A percentile compares a stretch with the other conserved stretches of the same genome.
These are phyloP conservation scores for Metallyticus violacea DNA, from an alignment of 2,888 invertebrate species.

Conservation along the genomic window DNA sequence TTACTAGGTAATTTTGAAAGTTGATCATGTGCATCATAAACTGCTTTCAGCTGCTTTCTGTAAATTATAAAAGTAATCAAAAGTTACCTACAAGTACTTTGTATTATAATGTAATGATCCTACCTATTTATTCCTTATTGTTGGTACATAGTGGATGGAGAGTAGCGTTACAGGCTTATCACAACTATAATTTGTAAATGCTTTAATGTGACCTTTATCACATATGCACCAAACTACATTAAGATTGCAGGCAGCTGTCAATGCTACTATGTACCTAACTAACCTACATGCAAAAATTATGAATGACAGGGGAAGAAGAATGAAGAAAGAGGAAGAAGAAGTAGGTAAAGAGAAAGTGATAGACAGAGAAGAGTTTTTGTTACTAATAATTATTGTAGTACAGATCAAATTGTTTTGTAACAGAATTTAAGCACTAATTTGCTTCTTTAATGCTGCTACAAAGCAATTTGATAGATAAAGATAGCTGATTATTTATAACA, in stretches of 20 bases:
- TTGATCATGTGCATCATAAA: neutral
- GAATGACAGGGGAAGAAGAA: neutral
- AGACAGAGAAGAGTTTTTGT: neutral
- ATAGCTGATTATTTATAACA: neutral
- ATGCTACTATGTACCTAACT: neutral
- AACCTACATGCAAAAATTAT: neutral
- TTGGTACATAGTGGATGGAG: neutral
- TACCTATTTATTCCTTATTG: neutral
- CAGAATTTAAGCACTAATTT: neutral
- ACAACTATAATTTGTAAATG: neutral
- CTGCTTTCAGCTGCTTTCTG: neutral
- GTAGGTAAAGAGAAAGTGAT: conserved; percentile 1
- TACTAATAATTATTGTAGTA: neutral
- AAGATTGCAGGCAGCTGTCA: neutral
- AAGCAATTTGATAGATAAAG: neutral
- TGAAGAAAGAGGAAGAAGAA: neutral
- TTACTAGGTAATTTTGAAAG: neutral
- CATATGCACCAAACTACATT: neutral
- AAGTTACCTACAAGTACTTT: neutral
- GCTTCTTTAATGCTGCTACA: neutral
- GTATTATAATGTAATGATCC: neutral
- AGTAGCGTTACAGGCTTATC: neutral
- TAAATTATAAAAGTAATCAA: neutral
- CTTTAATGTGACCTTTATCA: neutral
- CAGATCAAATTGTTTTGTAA: neutral